Conservation (phyloP, 1,140 invertebrate genomes). For the Papilio aristodemus region DNA sequence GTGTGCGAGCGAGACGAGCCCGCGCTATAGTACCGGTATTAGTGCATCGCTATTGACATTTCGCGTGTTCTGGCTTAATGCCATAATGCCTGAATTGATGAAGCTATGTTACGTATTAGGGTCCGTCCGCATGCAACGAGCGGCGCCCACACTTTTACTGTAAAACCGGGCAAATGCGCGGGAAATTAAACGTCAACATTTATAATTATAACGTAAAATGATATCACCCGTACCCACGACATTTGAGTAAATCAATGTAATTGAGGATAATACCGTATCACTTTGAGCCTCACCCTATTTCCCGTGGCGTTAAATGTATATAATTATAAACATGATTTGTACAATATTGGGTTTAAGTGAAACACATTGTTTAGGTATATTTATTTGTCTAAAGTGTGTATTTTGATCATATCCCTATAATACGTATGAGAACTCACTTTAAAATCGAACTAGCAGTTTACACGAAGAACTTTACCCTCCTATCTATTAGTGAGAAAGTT, state of each 20-base stretch:
- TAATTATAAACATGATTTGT: no score
- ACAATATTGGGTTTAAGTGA: no score
- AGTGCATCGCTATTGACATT: slow-evolving; percentile 79
- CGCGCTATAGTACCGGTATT: slow-evolving; percentile 59
- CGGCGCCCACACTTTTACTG: slow-evolving; percentile 17
- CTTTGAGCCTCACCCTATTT: no score
- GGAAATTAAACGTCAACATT: slow-evolving; percentile 12
- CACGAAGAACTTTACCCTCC: no score
- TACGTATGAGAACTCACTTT: no score
- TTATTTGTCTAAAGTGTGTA: no score
- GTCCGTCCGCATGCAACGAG: slow-evolving; percentile 34
- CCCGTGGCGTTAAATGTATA: no score
- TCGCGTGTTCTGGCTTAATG: slow-evolving; percentile 63
- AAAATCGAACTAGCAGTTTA: no score
- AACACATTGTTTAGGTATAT: no score
- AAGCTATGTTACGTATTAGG: slow-evolving; percentile 57
- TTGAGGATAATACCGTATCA: no score
- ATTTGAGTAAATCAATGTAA: background rate
- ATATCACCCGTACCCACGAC: background rate
- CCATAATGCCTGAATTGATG: slow-evolving; percentile 59
- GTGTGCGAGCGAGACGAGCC: slow-evolving; percentile 38
- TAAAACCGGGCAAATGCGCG: slow-evolving; percentile 24
- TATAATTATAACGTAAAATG: background rate
- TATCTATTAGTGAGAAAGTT: no score
- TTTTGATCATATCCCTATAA: no score